Evolutionary conservation across 1,140 invertebrate species (phyloP).

Genomic region (Gonatopus flavifemur): DNA sequence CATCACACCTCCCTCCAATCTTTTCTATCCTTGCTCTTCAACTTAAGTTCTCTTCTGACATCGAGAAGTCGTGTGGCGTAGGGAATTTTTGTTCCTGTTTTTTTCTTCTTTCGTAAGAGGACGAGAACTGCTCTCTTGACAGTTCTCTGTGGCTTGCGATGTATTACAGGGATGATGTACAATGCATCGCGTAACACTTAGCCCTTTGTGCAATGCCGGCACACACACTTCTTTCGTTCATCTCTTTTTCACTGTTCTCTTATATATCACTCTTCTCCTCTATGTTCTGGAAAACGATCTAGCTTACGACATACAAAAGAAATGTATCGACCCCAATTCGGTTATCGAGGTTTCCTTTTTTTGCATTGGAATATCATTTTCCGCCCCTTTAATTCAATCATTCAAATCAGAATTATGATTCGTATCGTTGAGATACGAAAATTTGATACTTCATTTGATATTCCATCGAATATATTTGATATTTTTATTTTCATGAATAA

Average conservation of each 20-base stretch:
- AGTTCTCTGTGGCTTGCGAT: conserved; percentile 24
- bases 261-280: not conserved
- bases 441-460: too few relatives aligned
- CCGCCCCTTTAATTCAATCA: too few relatives aligned
- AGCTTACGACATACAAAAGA: conserved; percentile 4
- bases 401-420: too few relatives aligned
- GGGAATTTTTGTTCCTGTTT: conserved; percentile 16
- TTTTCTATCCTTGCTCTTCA: too few relatives aligned
- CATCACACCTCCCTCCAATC: too few relatives aligned
- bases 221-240: conserved; percentile 14
- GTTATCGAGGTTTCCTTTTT: too few relatives aligned
- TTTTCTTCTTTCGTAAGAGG: conserved; percentile 21
- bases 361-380: too few relatives aligned
- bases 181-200: conserved; percentile 30
- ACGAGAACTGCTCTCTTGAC: conserved; percentile 30
- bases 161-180: conserved; percentile 23
- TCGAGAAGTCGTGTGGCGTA: conserved; percentile 9
- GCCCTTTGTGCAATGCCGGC: conserved; percentile 31
- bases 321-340: conserved; percentile 35
- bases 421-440: too few relatives aligned
- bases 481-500: too few relatives aligned
- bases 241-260: conserved; percentile 3
- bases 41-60: not conserved
- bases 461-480: too few relatives aligned
- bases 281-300: too few relatives aligned